Percentiles rank a stretch among this genome's conserved stretches.
phyloP scores from a whole-genome alignment of 2,888 invertebrate genomes.

The Caenorhabditis japonica region DNA sequence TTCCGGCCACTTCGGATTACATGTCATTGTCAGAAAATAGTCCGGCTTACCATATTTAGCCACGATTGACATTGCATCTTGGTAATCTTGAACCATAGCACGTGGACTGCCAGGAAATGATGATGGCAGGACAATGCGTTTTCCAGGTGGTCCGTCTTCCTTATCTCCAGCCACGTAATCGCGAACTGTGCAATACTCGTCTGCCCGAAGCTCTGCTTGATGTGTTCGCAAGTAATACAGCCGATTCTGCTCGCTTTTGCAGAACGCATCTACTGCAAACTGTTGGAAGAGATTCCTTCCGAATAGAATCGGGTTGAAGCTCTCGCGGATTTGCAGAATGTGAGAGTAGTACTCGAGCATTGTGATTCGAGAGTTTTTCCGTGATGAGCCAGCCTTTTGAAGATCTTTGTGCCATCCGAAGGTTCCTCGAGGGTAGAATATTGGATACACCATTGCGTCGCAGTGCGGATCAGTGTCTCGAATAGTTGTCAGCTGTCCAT shows the following conservation, averaged over 20 bases:
- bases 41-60: conserved; percentile 65
- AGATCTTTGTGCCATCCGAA: conserved; percentile 59
- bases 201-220: conserved; percentile 72
- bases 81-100: conserved; percentile 61
- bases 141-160: conserved; percentile 38
- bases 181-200: conserved; percentile 65
- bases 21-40: conserved; percentile 76
- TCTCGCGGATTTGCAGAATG: conserved; percentile 20
- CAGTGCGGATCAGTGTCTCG: conserved; percentile 73
- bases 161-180: conserved; percentile 35
- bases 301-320: conserved; percentile 66
- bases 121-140: conserved; percentile 67
- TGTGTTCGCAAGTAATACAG: conserved; percentile 73
- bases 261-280: conserved; percentile 77
- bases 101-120: conserved; percentile 76
- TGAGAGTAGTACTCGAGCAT: conserved; percentile 44
- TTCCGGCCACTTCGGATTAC: conserved; percentile 75
- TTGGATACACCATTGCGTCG: conserved; percentile 78
- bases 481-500: conserved; percentile 67
- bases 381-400: background rate
- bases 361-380: conserved; percentile 50
- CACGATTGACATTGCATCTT: conserved; percentile 68
- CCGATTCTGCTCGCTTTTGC: conserved; percentile 76
- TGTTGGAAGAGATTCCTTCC: conserved; percentile 75
- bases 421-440: conserved; percentile 74